These are phyloP conservation scores for Tenodera sinensis DNA, from an alignment of 2,888 invertebrate species.

Conservation along the genomic window DNA sequence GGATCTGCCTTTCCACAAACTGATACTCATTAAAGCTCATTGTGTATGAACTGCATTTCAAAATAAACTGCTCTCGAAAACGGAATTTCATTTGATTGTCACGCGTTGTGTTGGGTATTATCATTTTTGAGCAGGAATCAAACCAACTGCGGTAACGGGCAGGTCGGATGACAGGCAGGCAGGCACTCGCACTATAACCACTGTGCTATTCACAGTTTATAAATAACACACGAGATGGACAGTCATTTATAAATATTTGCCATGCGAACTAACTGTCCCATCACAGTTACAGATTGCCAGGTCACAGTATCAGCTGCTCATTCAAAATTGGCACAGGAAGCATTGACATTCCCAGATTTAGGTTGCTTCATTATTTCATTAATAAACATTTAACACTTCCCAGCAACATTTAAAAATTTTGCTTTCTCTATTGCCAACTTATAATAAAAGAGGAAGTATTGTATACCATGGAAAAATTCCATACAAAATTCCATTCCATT, in stretches of 20 bases:
- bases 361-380: too few relatives aligned
- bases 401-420: too few relatives aligned
- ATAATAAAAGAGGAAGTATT: too few relatives aligned
- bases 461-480: too few relatives aligned
- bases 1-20: not conserved
- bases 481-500: too few relatives aligned
- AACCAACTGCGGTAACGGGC: not conserved
- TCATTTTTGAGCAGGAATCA: not conserved
- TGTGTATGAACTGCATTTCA: not conserved
- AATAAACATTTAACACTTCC: too few relatives aligned
- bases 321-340: too few relatives aligned
- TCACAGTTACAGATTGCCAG: not conserved
- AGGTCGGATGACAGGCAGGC: not conserved
- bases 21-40: not conserved
- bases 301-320: too few relatives aligned
- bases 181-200: not conserved
- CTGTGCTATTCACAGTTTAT: not conserved
- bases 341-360: too few relatives aligned
- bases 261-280: not conserved
- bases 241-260: not conserved
- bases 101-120: not conserved
- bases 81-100: not conserved
- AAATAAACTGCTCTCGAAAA: not conserved
- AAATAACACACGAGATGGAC: not conserved
- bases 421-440: too few relatives aligned